Conservation (phyloP, 2,797 vertebrate species). For the Ptychadena robeensis region DNA sequence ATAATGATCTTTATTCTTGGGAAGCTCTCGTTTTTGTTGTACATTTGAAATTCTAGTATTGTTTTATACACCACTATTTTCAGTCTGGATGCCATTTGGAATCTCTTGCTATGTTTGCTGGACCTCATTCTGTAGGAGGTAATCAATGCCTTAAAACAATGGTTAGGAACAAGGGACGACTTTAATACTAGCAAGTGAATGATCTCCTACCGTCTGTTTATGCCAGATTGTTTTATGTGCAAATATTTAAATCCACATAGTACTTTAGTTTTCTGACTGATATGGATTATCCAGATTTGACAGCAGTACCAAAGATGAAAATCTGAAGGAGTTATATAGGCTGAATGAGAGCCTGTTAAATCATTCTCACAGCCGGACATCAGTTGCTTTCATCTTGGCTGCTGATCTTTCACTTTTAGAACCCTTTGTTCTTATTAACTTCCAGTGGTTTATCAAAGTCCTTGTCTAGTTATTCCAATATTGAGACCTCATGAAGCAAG, state of each 20-base stretch:
- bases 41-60: not conserved
- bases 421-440: conserved; percentile 49
- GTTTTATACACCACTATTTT: not conserved
- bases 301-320: conserved; percentile 55
- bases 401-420: conserved; percentile 32
- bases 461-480: not conserved
- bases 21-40: not conserved
- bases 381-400: conserved; percentile 47
- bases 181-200: conserved; percentile 26
- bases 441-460: conserved; percentile 14
- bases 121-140: not conserved
- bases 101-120: not conserved
- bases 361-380: conserved; percentile 43
- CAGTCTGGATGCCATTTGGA: not conserved
- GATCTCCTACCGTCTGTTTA: conserved; percentile 47
- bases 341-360: conserved; percentile 12
- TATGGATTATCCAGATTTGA: conserved; percentile 53
- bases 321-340: conserved; percentile 33
- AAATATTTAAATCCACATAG: conserved; percentile 58
- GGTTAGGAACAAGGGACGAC: not conserved
- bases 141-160: conserved; percentile 52
- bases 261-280: conserved; percentile 50
- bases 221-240: conserved; percentile 33
- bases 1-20: conserved; percentile 7
- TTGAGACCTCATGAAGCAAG: not conserved